Percentiles rank a stretch among this genome's conserved stretches.
Evolutionary conservation across 2,888 invertebrate species (phyloP).

Genomic region (Blastobasis lacticolella): DNA sequence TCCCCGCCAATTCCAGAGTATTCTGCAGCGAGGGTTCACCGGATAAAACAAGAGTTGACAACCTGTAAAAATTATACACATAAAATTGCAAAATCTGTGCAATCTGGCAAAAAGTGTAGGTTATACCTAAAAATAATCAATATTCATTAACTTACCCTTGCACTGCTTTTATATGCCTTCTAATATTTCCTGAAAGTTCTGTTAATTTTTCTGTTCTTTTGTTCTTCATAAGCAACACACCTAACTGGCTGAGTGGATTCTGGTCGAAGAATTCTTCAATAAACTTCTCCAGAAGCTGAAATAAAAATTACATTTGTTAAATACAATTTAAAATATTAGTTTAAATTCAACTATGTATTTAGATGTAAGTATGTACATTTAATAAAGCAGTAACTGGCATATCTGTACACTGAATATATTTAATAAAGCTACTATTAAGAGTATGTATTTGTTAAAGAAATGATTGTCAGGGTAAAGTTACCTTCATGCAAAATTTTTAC

Average conservation of each 20-base stretch:
- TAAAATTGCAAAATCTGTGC: background rate
- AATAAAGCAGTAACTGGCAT: background rate
- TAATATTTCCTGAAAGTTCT: slow-evolving; percentile 90
- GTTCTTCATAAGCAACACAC: slow-evolving; percentile 91
- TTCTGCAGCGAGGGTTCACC: slow-evolving; percentile 99
- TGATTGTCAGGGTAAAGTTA: too few species aligned
- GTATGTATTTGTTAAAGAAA: too few species aligned
- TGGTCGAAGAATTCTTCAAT: slow-evolving; percentile 98
- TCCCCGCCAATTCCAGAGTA: slow-evolving; percentile 89
- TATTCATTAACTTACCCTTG: slow-evolving; percentile 53
- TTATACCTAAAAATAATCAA: background rate
- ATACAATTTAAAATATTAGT: background rate
- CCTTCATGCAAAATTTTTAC: background rate
- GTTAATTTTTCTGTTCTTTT: slow-evolving; percentile 95
- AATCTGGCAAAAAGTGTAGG: background rate
- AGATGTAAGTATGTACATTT: background rate
- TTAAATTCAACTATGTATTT: background rate
- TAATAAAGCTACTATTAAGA: too few species aligned
- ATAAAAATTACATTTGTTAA: slow-evolving; percentile 13
- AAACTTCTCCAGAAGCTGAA: slow-evolving; percentile 91
- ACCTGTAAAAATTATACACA: slow-evolving; percentile 27
- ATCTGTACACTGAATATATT: too few species aligned
- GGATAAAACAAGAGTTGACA: slow-evolving; percentile 79
- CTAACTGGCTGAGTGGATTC: slow-evolving; percentile 98
- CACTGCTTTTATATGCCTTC: slow-evolving; percentile 84